A percentile compares a stretch with the other conserved stretches of the same genome.
phyloP scores from a whole-genome alignment of 2,113 vertebrate genomes.

The Stomatorhinus ivindoensis region DNA sequence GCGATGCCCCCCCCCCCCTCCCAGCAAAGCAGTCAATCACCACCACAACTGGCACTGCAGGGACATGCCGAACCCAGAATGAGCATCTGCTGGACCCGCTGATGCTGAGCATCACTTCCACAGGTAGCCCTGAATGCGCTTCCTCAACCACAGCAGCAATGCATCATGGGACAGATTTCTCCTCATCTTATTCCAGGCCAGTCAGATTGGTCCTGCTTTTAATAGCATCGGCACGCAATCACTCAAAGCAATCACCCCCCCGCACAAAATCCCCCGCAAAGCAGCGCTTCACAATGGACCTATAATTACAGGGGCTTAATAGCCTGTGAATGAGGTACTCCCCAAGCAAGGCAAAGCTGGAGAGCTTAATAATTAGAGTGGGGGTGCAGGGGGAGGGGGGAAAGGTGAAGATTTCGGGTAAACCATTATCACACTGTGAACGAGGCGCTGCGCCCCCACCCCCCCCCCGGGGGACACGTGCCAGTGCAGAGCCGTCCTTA shows the following conservation, averaged over 20 bases:
- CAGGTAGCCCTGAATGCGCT: not conserved
- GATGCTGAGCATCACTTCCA: not conserved
- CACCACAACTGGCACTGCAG: not conserved
- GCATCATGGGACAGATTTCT: not conserved
- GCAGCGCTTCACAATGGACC: constrained; percentile 66
- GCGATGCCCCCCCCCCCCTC: not conserved
- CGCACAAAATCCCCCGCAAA: constrained; percentile 61
- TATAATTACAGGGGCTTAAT: constrained; percentile 72
- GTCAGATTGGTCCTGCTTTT: constrained; percentile 54
- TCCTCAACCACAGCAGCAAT: not conserved
- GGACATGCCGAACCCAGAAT: not conserved
- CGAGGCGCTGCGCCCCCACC: constrained; percentile 45
- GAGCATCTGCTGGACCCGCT: not conserved
- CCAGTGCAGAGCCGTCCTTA: constrained; percentile 50
- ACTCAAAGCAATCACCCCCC: constrained; percentile 32
- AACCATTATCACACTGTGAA: constrained; percentile 69
- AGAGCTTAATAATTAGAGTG: constrained; percentile 70
- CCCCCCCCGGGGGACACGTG: not conserved
- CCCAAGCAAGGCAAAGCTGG: constrained; percentile 58
- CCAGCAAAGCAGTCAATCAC: not conserved
- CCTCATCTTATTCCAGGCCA: not conserved
- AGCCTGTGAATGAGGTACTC: constrained; percentile 62
- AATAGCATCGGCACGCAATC: constrained; percentile 62
- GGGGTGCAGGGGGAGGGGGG: constrained; percentile 37
- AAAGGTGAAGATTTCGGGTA: constrained; percentile 65